Conservation (phyloP, 2,888 invertebrate species). For the Drosophila atroscutellata region DNA sequence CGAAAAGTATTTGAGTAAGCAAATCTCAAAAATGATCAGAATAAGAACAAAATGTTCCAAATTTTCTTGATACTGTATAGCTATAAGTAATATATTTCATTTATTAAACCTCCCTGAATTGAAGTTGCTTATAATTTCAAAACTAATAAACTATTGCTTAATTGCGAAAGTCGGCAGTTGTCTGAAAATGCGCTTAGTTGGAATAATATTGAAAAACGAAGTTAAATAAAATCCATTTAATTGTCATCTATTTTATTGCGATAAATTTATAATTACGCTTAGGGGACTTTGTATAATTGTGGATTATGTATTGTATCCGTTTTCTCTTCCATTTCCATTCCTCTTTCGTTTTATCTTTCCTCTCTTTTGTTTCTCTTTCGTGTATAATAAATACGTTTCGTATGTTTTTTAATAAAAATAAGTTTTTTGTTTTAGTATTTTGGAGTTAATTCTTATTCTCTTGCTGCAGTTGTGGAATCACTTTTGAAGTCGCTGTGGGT, state of each 20-base stretch:
- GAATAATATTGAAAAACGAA: not conserved
- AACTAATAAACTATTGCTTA: not conserved
- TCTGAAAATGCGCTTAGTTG: not conserved
- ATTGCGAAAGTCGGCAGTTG: not conserved
- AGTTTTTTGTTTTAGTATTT: conserved; percentile 17
- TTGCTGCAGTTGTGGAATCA: conserved; percentile 57
- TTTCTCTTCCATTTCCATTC: not conserved
- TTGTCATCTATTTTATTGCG: conserved; percentile 53
- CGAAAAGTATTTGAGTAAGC: not conserved
- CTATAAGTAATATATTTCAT: not conserved
- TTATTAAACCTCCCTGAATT: not conserved
- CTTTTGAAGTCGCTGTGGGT: conserved; percentile 29
- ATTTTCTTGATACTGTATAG: not conserved
- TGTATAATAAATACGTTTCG: conserved; percentile 72
- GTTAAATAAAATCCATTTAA: conserved; percentile 16
- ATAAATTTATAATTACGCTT: conserved; percentile 56
- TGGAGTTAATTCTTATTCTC: conserved; percentile 39
- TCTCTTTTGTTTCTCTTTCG: not conserved
- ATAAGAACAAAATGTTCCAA: not conserved
- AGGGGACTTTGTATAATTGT: conserved; percentile 45
- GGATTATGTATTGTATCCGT: conserved; percentile 46
- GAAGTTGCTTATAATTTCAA: not conserved
- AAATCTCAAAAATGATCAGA: not conserved
- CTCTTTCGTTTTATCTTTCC: not conserved
- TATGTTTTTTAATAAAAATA: conserved; percentile 64